Base-by-base conservation (phyloP, 1,140 invertebrate species). In the Myzus persicae region DNA sequence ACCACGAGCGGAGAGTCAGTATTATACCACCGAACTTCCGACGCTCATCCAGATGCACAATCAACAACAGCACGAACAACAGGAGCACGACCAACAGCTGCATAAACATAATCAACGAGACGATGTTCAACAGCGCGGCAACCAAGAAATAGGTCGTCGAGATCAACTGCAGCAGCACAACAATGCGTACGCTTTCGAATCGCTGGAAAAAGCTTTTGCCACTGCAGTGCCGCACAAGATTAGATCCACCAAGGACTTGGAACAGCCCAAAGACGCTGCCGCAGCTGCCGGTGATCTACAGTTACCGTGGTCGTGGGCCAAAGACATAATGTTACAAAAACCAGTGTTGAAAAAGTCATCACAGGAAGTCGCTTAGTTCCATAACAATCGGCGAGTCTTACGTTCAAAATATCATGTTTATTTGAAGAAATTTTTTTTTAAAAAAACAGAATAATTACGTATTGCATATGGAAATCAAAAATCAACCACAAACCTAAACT, bases 71-170 rank as follows among this genome's bases (percentile, higher is more conserved):
- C 81, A 42, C n/a, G 90, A 93, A 54, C 76, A 93, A 44, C 91
- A 93, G 7, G 6, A 42, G 8, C 81, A 40, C 22, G 48, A 87
- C 54, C 82, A 54, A 54, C 54, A 91, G 24, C 5, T 26, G 6
- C 38, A 67, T 38, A 22, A 8, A 24, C 54, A 26, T n/a, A 8
- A 42, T 36, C 89, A 90, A 46, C n/a, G 9, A 3, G 18, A 90
- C 36, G 42, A 42, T 93, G 95, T 95, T 84, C 96, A 96, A 95
- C 95, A 95, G 94, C 96, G 59, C 96, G 96, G 94, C 95, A 96
- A 94, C 48, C 44, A 44, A 36, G 40, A 44, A 87, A 38, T 22
- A 42, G 76, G 40, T 94, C 48, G 24, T 14, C 93, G 85, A n/a
- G 85, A 51, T n/a, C 40, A 24, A 51, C 87, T 40, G 95, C 46